Conservation (phyloP, 1,140 invertebrate species). For the Caenorhabditis remanei region DNA sequence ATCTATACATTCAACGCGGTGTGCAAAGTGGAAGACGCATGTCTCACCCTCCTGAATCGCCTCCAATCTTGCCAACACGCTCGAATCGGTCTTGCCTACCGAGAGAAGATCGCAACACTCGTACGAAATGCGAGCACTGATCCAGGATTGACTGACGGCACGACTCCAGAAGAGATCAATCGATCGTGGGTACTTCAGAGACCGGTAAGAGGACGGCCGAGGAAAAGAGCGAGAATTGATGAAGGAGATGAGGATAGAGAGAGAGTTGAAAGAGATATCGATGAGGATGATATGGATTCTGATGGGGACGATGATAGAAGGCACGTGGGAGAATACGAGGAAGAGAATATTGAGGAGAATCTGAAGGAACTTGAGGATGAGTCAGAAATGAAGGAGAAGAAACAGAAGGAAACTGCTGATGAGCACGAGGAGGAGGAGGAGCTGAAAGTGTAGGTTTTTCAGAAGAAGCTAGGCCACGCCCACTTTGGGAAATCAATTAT, state of each 20-base stretch:
- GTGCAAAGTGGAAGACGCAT: conserved; percentile 33
- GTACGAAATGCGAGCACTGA: background rate
- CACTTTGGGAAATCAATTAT: too few species aligned
- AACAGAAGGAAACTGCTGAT: background rate
- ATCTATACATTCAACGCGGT: conserved; percentile 42
- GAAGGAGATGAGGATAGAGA: background rate
- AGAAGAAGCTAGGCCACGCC: too few species aligned
- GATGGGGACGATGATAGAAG: background rate
- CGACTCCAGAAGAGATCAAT: background rate
- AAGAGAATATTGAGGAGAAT: background rate
- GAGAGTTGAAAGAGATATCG: background rate
- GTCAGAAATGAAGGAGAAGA: too few species aligned
- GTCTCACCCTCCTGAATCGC: conserved; percentile 11
- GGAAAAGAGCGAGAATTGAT: conserved; percentile 3
- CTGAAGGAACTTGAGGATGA: background rate
- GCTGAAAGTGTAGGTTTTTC: background rate
- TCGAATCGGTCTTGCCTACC: background rate
- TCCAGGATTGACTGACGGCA: background rate
- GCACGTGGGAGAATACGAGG: background rate
- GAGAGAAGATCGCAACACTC: background rate
- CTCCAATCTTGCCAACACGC: conserved; percentile 18
- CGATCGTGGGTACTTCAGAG: conserved; percentile 32
- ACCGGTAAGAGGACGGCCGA: background rate
- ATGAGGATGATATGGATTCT: background rate
- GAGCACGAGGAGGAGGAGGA: background rate